Evolutionary conservation across 2,113 vertebrate genomes (phyloP).

Genomic region (Chaetura pelagica): DNA sequence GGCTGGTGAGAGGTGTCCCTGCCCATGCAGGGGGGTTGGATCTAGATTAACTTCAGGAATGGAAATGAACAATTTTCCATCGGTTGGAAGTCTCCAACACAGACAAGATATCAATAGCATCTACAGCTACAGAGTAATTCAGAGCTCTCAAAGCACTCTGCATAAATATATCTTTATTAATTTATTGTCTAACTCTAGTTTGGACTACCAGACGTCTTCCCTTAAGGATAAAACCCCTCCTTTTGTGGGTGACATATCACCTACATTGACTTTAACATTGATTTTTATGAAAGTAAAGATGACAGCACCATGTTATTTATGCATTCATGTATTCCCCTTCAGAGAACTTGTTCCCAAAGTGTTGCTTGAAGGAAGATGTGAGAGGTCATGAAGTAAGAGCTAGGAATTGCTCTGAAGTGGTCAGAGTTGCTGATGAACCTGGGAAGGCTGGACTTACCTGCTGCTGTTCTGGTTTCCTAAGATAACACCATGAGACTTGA

Average conservation of each 20-base stretch:
- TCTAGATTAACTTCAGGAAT: too few species aligned
- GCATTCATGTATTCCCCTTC: neutral
- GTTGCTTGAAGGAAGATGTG: neutral
- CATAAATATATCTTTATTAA: neutral
- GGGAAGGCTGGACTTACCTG: neutral
- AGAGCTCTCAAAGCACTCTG: neutral
- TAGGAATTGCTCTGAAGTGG: neutral
- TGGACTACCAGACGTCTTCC: neutral
- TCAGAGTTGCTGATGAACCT: neutral
- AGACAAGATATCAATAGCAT: neutral
- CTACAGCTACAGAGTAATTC: neutral
- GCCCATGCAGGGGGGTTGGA: too few species aligned
- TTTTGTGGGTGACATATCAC: neutral
- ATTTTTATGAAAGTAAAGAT: neutral
- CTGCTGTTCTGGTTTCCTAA: neutral
- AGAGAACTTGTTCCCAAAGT: neutral
- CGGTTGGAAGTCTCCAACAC: neutral
- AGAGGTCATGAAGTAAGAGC: neutral
- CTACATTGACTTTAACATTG: too few species aligned
- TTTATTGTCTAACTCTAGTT: too few species aligned
- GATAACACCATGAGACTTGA: accelerated
- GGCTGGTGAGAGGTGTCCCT: too few species aligned
- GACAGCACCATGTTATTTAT: neutral
- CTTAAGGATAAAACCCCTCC: neutral
- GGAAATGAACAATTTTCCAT: neutral